Conservation (phyloP, 2,113 vertebrate genomes). For the Oncorhynchus kisutch region DNA sequence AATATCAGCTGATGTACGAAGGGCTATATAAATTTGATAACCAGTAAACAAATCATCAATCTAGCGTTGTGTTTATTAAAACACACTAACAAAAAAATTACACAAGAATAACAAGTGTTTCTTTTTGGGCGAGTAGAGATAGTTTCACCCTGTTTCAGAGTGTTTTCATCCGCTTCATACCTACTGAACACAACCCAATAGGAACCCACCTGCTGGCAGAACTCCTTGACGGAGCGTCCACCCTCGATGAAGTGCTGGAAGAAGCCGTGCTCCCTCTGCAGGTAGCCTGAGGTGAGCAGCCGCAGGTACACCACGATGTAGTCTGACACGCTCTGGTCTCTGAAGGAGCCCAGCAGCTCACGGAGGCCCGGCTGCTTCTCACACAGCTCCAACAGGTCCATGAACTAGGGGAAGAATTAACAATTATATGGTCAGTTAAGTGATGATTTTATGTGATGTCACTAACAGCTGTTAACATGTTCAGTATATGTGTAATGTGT, state of each 20-base stretch:
- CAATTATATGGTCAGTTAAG: background rate
- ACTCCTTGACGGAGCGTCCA: conserved; percentile 88
- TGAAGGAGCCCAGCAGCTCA: conserved; percentile 86
- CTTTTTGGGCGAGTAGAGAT: too few relatives aligned
- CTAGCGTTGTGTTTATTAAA: background rate
- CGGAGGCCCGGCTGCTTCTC: conserved; percentile 83
- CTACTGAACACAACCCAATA: background rate
- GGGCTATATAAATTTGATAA: too few relatives aligned
- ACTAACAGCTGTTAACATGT: too few relatives aligned
- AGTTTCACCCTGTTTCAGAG: background rate
- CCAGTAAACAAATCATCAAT: too few relatives aligned
- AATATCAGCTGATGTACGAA: too few relatives aligned
- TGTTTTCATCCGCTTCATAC: background rate
- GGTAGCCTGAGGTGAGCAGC: conserved; percentile 89
- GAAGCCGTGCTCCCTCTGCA: conserved; percentile 88
- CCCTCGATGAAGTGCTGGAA: conserved; percentile 96
- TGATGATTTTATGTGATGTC: background rate
- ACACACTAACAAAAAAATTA: background rate
- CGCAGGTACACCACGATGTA: conserved; percentile 93
- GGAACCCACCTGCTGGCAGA: conserved; percentile 85
- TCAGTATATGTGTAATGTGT: too few relatives aligned
- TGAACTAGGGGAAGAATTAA: conserved; percentile 74
- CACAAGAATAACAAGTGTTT: background rate
- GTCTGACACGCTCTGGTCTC: conserved; percentile 92
- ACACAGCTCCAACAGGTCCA: conserved; percentile 91